phyloP scores from a whole-genome alignment of 64 coral and sea anemone genomes.

The Porites lutea region DNA sequence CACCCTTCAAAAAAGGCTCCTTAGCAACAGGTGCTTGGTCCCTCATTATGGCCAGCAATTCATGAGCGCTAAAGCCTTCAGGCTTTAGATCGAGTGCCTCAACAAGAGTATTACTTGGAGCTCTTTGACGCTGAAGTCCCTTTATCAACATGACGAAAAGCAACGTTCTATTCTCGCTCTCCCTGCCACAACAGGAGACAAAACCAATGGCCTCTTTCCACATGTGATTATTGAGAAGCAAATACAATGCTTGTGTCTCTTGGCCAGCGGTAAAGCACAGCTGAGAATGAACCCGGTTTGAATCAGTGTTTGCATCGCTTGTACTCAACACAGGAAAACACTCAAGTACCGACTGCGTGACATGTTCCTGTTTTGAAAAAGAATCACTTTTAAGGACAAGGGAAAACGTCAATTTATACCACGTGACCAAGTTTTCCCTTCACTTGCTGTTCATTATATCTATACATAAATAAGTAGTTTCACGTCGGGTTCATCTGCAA shows the following conservation, averaged over 20 bases:
- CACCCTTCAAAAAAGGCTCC: conserved; percentile 59
- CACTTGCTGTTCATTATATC: too few species aligned
- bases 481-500: too few species aligned
- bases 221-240: conserved; percentile 64
- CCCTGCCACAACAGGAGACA: conserved; percentile 41
- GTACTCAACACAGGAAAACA: conserved; percentile 73
- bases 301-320: conserved; percentile 31
- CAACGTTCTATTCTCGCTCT: conserved; percentile 29
- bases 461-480: too few species aligned
- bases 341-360: conserved; percentile 76
- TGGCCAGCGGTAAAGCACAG: conserved; percentile 80
- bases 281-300: conserved; percentile 65
- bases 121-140: conserved; percentile 58
- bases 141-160: conserved; percentile 87
- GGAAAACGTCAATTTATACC: too few species aligned
- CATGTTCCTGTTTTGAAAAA: conserved; percentile 45
- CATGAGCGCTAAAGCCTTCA: conserved; percentile 47
- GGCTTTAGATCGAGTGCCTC: conserved; percentile 71
- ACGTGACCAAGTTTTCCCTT: too few species aligned
- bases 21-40: conserved; percentile 42
- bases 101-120: conserved; percentile 44
- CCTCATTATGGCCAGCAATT: conserved; percentile 57
- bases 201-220: conserved; percentile 84
- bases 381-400: too few species aligned
- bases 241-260: conserved; percentile 75